A percentile compares a stretch with the other conserved stretches of the same genome.
phyloP scores from a whole-genome alignment of 2,113 vertebrate species.

The Strigops habroptila region DNA sequence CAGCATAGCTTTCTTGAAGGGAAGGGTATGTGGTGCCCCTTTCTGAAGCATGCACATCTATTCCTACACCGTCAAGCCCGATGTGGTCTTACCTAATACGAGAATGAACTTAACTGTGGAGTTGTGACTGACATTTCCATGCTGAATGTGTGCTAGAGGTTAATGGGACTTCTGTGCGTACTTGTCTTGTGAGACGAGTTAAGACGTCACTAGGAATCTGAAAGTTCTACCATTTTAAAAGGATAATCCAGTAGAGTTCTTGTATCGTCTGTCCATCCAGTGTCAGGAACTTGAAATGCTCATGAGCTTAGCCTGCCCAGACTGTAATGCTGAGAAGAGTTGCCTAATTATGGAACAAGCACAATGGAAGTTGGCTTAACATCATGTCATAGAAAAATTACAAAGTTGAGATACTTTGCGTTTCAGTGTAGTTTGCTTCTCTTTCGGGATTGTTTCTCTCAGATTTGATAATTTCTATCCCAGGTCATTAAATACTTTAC shows the following conservation, averaged over 20 bases:
- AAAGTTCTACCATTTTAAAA: background rate
- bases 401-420: background rate
- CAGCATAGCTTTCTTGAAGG: background rate
- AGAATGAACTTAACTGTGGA: background rate
- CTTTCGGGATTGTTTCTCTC: background rate
- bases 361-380: background rate
- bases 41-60: fast-evolving
- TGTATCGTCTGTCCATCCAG: background rate
- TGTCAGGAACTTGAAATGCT: background rate
- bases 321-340: background rate
- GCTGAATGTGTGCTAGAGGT: background rate
- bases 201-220: background rate
- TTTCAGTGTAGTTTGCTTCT: background rate
- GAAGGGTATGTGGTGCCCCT: background rate
- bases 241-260: background rate
- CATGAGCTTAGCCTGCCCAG: background rate
- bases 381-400: background rate
- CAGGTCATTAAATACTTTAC: background rate
- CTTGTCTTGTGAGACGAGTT: background rate
- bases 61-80: background rate
- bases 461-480: background rate
- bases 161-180: background rate
- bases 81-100: background rate
- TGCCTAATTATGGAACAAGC: background rate
- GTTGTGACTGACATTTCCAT: fast-evolving